Evolutionary conservation across 2,888 invertebrate genomes (phyloP), one percentile per base, ranked within the genome.

Genomic region (Agrenia bidenticulata): DNA sequence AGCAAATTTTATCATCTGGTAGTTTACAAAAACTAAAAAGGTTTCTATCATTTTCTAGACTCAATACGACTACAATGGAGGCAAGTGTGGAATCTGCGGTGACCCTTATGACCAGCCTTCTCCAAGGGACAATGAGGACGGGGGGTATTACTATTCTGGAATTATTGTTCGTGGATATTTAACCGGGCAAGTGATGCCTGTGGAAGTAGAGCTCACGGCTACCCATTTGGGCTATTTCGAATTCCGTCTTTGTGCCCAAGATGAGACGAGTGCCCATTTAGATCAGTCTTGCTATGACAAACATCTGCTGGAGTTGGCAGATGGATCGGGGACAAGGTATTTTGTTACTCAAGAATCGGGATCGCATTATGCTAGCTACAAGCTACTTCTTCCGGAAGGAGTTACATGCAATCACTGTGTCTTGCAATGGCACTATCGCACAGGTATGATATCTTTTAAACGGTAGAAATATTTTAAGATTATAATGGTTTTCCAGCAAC

Each of bases 41-140:
- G 9, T n/a, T n/a, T n/a, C n/a, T n/a, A n/a, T n/a, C n/a, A n/a
- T n/a, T n/a, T 60, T 59, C 39, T 39, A 65, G 65, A 45, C 21
- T 21, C 65, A 68, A 19, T 56, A 65, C 23, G 37, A 56, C 19
- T 5, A 21, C 0, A 67, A 70, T 39, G 60, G 59, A 2, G 67
- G 70, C 1, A 54, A 56, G 27, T 72, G 74, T 61, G 72, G 72
- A 2, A 84, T 92, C 42, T 95, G 95, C 78, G 95, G 95, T 0
- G 94, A 95, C 80, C 87, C 92, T 1, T 88, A 86, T 78, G 87
- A 90, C 74, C 81, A 88, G 13, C 81, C 80, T 13, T 81, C 81
- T 64, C 93, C 93, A 0, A 83, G 92, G 15, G 89, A 90, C 0
- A 92, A 94, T 78, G 94, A 94, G 81, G 92, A 92, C 0, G 91